Conservation (phyloP, 2,113 vertebrate species). For the Balaeniceps rex region DNA sequence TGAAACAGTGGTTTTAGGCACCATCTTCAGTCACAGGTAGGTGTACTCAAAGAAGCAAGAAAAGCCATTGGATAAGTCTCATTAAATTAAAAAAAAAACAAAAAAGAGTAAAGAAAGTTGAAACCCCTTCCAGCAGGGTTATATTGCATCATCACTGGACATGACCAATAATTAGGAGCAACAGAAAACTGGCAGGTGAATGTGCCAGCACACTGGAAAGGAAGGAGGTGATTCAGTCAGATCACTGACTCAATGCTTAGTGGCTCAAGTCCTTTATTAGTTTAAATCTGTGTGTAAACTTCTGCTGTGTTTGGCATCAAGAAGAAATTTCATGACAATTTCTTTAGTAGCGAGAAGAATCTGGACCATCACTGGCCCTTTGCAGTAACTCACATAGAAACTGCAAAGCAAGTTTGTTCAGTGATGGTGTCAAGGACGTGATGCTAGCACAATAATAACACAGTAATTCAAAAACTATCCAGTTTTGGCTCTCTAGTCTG, state of each 20-base stretch:
- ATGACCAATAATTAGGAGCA: neutral
- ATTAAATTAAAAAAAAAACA: neutral
- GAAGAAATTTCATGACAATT: neutral
- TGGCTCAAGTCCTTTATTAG: neutral
- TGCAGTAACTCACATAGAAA: neutral
- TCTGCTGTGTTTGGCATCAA: neutral
- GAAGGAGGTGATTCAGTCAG: neutral
- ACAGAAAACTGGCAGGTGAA: neutral
- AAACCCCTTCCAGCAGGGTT: neutral
- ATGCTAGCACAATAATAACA: neutral
- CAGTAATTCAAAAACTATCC: neutral
- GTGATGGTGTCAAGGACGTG: neutral
- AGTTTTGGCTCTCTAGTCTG: neutral
- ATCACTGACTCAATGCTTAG: neutral
- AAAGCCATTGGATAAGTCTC: neutral
- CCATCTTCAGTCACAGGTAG: neutral
- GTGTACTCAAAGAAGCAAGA: neutral
- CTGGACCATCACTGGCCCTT: neutral
- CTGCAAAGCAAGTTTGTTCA: neutral
- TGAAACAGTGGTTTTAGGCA: neutral
- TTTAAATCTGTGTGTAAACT: neutral
- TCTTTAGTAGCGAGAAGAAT: neutral
- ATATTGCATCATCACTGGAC: neutral
- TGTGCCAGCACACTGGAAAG: neutral
- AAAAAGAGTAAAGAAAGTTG: neutral